These are phyloP conservation scores for Cynopterus sphinx DNA, from an alignment of 2,797 vertebrate genomes.

Conservation along the genomic window DNA sequence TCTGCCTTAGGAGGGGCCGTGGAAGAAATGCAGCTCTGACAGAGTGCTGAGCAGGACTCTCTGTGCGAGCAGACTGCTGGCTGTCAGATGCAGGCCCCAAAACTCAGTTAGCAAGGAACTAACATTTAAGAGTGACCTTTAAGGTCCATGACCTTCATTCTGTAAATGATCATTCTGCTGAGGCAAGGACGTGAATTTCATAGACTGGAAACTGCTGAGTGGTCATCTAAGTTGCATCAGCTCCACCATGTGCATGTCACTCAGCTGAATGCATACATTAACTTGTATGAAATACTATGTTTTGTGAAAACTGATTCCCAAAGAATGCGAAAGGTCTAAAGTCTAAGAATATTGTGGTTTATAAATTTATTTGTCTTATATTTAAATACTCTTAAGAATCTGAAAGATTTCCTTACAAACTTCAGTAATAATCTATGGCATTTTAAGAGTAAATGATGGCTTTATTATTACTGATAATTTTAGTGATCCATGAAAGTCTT, in stretches of 20 bases:
- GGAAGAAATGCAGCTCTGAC: not conserved
- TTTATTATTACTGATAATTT: not conserved
- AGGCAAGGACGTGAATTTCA: not conserved
- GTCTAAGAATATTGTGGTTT: slow-evolving; percentile 2
- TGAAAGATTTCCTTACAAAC: slow-evolving; percentile 11
- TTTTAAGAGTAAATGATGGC: slow-evolving; percentile 2
- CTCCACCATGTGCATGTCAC: not conserved
- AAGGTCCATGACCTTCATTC: not conserved
- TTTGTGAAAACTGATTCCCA: not conserved
- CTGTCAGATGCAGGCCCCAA: not conserved
- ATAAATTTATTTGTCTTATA: slow-evolving; percentile 11
- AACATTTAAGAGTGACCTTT: not conserved
- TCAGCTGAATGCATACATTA: not conserved
- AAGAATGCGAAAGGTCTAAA: not conserved
- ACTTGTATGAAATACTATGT: not conserved
- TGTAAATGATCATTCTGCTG: not conserved
- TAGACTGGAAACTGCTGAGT: not conserved
- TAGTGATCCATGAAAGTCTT: not conserved
- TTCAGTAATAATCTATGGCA: not conserved
- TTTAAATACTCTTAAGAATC: slow-evolving; percentile 12
- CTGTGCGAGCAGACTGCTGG: not conserved
- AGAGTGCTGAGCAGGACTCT: not conserved
- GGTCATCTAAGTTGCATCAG: not conserved
- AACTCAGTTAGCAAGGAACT: not conserved
- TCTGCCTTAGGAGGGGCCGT: not conserved